Percentiles rank a stretch among this genome's conserved stretches.
These are phyloP conservation scores for Steinernema feltiae DNA, from an alignment of 1,140 invertebrate genomes.

Conservation along the genomic window DNA sequence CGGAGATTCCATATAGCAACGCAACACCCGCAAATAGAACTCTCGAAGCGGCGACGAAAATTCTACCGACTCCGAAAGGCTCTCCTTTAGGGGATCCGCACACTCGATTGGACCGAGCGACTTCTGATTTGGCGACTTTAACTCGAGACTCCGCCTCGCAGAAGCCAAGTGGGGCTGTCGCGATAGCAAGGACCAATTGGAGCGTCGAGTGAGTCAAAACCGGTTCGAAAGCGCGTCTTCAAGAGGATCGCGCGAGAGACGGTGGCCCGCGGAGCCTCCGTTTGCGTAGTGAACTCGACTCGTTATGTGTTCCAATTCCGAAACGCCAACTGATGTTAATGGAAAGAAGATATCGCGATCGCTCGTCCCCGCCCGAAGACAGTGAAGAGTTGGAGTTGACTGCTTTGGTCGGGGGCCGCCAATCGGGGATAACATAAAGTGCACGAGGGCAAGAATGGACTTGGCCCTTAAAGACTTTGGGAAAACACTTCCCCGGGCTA, in stretches of 20 bases:
- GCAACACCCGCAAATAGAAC: conserved; percentile 4
- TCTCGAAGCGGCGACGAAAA: not conserved
- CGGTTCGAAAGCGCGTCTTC: conserved; percentile 1
- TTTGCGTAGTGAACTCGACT: not conserved
- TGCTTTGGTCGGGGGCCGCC: not conserved
- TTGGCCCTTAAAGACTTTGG: not conserved
- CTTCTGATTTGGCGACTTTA: not conserved
- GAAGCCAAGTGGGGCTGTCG: not conserved
- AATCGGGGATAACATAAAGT: conserved; percentile 11
- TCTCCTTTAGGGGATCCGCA: not conserved
- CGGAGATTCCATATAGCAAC: conserved; percentile 12
- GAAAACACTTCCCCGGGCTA: not conserved
- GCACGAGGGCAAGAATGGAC: not conserved
- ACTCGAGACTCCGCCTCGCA: not conserved
- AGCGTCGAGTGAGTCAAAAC: not conserved
- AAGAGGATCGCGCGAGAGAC: not conserved
- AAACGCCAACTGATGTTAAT: not conserved
- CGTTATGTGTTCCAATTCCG: conserved; percentile 1
- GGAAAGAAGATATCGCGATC: not conserved
- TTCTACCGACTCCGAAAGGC: no score
- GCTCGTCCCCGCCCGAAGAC: not conserved
- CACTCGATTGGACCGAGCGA: not conserved
- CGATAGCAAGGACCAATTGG: not conserved
- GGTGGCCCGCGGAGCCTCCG: not conserved
- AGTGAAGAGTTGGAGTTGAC: not conserved